A percentile compares a stretch with the other conserved stretches of the same genome.
Conservation (phyloP, 2,797 vertebrate genomes). For the Platalea minor region DNA sequence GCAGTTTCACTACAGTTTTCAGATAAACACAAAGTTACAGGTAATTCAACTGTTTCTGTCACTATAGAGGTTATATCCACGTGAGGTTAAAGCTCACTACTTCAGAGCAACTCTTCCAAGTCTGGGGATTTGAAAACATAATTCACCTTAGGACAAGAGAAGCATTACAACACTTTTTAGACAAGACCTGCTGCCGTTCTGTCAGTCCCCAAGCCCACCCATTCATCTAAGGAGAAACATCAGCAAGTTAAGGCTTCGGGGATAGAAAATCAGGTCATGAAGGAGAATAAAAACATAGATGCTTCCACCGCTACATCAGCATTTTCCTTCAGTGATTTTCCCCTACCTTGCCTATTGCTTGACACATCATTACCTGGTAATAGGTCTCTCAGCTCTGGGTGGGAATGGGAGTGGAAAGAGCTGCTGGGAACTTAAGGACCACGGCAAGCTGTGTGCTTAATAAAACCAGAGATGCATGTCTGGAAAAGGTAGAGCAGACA, state of each 20-base stretch:
- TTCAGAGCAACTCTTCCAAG: background rate
- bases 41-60: background rate
- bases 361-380: constrained; percentile 59
- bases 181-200: background rate
- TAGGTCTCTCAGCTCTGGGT: constrained; percentile 17
- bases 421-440: constrained; percentile 22
- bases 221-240: background rate
- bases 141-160: background rate
- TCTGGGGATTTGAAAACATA: background rate
- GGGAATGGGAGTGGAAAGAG: constrained; percentile 4
- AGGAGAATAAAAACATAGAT: background rate
- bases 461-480: constrained; percentile 39
- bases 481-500: constrained; percentile 63
- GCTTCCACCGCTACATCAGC: background rate
- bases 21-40: background rate
- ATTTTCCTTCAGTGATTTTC: background rate
- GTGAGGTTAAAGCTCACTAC: background rate
- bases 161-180: background rate
- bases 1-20: background rate
- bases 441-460: background rate
- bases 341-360: background rate
- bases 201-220: background rate
- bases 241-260: background rate
- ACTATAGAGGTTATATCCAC: background rate
- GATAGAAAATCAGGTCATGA: background rate